phyloP scores from a whole-genome alignment of 2,113 vertebrate species.

The Fulmarus glacialis region DNA sequence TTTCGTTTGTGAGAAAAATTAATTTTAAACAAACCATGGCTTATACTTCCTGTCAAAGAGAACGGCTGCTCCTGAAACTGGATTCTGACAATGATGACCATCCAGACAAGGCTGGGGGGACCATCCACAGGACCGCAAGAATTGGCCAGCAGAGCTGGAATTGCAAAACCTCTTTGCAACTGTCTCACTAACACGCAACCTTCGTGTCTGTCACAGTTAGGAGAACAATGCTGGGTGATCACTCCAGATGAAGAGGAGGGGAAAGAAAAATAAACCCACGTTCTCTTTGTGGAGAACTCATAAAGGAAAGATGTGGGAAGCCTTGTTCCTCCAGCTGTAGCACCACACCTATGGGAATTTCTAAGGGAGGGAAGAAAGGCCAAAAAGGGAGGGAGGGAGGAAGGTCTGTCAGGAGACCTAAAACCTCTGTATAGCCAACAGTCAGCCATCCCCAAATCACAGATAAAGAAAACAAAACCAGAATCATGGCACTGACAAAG shows the following conservation, averaged over 20 bases:
- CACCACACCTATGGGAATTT: conserved; percentile 4
- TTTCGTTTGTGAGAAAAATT: neutral
- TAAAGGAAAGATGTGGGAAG: conserved; percentile 38
- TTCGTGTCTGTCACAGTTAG: neutral
- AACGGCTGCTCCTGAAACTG: neutral
- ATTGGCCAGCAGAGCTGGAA: neutral
- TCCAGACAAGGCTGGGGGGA: neutral
- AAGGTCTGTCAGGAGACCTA: neutral
- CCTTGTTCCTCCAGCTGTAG: conserved; percentile 29
- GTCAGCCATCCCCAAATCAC: neutral
- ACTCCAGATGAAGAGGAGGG: conserved; percentile 29
- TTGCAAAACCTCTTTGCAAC: neutral
- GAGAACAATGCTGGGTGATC: neutral
- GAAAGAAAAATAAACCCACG: neutral
- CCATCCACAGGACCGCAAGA: neutral
- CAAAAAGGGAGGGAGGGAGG: neutral
- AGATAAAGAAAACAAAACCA: neutral
- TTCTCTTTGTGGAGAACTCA: neutral
- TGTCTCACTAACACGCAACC: fast-evolving
- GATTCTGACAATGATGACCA: neutral
- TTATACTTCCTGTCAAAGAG: neutral
- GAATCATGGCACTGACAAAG: neutral
- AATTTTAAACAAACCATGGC: neutral
- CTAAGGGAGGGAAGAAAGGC: neutral
- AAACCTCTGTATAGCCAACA: neutral